Evolutionary conservation across 2,888 invertebrate species (phyloP).

Genomic region (Cerastis rubricosa): DNA sequence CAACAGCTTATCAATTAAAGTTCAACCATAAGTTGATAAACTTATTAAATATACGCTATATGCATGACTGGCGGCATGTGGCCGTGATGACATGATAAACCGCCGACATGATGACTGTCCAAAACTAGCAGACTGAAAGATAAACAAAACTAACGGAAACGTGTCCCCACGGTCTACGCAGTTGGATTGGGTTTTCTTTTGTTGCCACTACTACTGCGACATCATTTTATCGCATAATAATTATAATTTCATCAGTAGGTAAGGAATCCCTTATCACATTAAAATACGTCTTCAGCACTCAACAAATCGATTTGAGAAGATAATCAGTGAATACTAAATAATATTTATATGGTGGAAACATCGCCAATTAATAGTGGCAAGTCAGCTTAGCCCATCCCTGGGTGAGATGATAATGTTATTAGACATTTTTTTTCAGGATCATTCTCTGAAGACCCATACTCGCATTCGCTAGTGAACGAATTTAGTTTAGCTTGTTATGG

Average conservation of each 20-base stretch:
- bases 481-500: neutral
- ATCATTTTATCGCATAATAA: neutral
- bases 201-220: slow-evolving; percentile 9
- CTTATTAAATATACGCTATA: neutral
- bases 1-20: slow-evolving; percentile 2
- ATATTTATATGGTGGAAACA: neutral
- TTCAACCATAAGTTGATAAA: slow-evolving; percentile 5
- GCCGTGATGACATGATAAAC: neutral
- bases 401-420: neutral
- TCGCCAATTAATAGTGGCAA: neutral
- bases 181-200: slow-evolving; percentile 38
- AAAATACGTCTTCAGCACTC: neutral
- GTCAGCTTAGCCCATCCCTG: neutral
- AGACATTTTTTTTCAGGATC: neutral
- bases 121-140: slow-evolving; percentile 7
- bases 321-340: neutral
- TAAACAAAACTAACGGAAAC: slow-evolving; percentile 20
- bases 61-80: neutral
- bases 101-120: slow-evolving; percentile 31
- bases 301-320: neutral
- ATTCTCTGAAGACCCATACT: neutral
- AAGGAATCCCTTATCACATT: neutral
- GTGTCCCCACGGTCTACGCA: slow-evolving; percentile 38
- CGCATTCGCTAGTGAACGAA: neutral
- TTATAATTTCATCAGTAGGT: neutral